Evolutionary conservation across 2,797 vertebrate species (phyloP).

Genomic region (Enteromius thamalakanensis): DNA sequence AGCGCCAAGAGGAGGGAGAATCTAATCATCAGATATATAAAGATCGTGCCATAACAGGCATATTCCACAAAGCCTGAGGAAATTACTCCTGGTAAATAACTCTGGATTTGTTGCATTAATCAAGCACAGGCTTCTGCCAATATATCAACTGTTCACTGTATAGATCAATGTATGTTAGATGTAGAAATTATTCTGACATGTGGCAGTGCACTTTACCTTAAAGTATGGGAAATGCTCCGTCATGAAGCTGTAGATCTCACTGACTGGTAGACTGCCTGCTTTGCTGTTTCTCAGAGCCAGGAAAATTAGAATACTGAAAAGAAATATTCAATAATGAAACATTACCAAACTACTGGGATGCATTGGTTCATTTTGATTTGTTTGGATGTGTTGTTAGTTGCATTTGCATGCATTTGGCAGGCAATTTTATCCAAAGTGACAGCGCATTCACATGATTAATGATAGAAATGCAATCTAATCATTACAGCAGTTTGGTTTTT

Average conservation of each 20-base stretch:
- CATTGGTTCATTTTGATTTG: slow-evolving; percentile 7
- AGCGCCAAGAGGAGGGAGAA: slow-evolving; percentile 23
- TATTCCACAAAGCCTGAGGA: slow-evolving; percentile 36
- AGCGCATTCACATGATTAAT: background rate
- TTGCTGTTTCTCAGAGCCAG: slow-evolving; percentile 98
- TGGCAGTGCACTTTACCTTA: slow-evolving; percentile 80
- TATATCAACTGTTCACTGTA: background rate
- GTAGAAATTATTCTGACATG: background rate
- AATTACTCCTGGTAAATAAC: slow-evolving; percentile 19
- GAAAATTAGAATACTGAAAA: slow-evolving; percentile 94
- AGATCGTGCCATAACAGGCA: slow-evolving; percentile 57
- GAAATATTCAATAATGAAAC: slow-evolving; percentile 30
- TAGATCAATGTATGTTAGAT: slow-evolving; percentile 1
- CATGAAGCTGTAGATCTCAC: slow-evolving; percentile 99
- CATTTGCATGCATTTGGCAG: background rate
- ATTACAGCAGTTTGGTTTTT: background rate
- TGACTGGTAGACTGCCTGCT: slow-evolving; percentile 95
- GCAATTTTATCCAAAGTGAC: background rate
- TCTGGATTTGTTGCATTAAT: slow-evolving; percentile 39
- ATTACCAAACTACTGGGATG: background rate
- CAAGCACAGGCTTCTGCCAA: slow-evolving; percentile 31
- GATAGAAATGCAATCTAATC: too few species aligned
- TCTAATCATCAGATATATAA: slow-evolving; percentile 28
- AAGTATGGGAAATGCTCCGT: slow-evolving; percentile 98
- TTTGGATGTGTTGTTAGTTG: background rate